A percentile compares a stretch with the other conserved stretches of the same genome.
Conservation (phyloP, 2,888 invertebrate species). For the Charanyca ferruginea region DNA sequence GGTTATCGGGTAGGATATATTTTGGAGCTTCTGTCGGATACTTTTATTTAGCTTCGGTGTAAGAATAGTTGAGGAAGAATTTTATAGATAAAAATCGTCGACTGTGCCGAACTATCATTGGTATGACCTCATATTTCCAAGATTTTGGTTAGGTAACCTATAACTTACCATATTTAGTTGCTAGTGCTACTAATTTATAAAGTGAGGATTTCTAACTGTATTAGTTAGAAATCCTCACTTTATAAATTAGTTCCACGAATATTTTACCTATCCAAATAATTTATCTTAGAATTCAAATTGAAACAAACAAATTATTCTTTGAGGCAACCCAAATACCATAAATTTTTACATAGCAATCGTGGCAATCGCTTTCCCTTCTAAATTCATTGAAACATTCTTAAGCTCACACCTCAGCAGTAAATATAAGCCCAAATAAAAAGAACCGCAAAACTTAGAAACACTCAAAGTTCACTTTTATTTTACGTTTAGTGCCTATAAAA, state of each 20-base stretch:
- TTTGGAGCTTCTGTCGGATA: slow-evolving; percentile 67
- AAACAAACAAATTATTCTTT: slow-evolving; percentile 37
- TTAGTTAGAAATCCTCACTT: not conserved
- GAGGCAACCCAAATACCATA: slow-evolving; percentile 36
- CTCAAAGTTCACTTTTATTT: slow-evolving; percentile 85
- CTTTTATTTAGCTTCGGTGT: slow-evolving; percentile 67
- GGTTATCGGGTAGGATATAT: slow-evolving; percentile 70
- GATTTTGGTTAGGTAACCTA: not conserved
- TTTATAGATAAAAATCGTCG: slow-evolving; percentile 65
- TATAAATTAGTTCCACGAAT: slow-evolving; percentile 2
- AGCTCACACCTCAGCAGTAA: slow-evolving; percentile 65
- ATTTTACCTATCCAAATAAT: slow-evolving; percentile 23
- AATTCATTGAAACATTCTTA: slow-evolving; percentile 62
- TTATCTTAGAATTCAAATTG: slow-evolving; percentile 37
- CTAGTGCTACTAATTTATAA: too few relatives aligned
- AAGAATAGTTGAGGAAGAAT: slow-evolving; percentile 70
- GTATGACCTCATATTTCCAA: slow-evolving; percentile 23
- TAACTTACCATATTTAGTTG: not conserved
- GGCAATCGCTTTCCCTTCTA: slow-evolving; percentile 43
- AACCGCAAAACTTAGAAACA: slow-evolving; percentile 83
- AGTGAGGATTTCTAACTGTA: too few relatives aligned
- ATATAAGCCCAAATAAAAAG: slow-evolving; percentile 70
- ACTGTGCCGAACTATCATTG: slow-evolving; percentile 53
- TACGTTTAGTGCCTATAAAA: slow-evolving; percentile 86
- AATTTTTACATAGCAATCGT: slow-evolving; percentile 23